Percentiles rank a stretch among this genome's conserved stretches.
Evolutionary conservation across 2,113 vertebrate genomes (phyloP).

Genomic region (Pelecanus crispus): DNA sequence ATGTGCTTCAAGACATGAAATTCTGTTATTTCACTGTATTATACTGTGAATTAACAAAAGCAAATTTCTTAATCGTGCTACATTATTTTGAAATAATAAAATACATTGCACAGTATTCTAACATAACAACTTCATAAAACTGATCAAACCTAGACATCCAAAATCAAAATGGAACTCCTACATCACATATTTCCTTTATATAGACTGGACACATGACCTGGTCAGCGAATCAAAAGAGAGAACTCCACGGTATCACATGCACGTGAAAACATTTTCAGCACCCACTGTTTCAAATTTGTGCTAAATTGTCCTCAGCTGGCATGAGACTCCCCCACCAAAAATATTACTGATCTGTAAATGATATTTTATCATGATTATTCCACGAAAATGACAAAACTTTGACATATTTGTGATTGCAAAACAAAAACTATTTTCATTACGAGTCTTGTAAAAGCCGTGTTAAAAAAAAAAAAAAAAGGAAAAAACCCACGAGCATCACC

Average conservation of each 20-base stretch:
- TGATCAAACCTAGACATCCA: background rate
- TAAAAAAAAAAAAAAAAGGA: background rate
- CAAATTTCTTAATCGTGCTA: background rate
- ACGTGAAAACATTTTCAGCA: background rate
- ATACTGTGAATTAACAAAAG: background rate
- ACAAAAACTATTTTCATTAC: slow-evolving; percentile 7
- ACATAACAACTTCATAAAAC: background rate
- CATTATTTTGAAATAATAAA: background rate
- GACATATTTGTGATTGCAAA: background rate
- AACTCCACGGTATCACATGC: background rate
- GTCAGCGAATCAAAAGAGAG: slow-evolving; percentile 45
- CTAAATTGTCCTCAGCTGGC: background rate
- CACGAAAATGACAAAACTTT: background rate
- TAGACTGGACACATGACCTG: slow-evolving; percentile 40
- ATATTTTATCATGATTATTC: background rate
- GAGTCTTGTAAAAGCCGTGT: background rate
- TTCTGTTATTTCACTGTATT: background rate
- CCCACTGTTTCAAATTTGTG: background rate
- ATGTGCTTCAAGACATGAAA: background rate
- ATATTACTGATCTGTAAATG: background rate
- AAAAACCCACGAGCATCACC: background rate
- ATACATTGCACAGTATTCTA: rapidly evolving
- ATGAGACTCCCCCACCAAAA: background rate
- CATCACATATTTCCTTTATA: background rate
- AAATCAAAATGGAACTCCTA: background rate